Conservation (phyloP, 1,140 invertebrate species). For the Macrocentrus cingulum region DNA sequence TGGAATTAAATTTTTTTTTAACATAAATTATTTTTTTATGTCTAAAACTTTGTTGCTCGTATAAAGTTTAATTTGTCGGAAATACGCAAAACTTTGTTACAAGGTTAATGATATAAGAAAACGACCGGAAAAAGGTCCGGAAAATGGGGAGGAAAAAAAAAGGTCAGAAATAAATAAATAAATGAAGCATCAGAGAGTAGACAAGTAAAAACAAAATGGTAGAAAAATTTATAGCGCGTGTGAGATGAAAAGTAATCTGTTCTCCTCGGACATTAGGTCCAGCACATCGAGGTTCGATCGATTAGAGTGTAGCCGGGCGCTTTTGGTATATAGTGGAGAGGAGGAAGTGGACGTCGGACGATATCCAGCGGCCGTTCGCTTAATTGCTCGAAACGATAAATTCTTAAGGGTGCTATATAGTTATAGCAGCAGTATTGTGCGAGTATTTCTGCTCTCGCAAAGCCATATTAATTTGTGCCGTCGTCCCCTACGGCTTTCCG, state of each 20-base stretch:
- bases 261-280: constrained; percentile 30
- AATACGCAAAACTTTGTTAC: constrained; percentile 21
- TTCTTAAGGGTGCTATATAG: constrained; percentile 37
- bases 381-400: constrained; percentile 50
- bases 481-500: not conserved
- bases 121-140: not conserved
- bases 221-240: constrained; percentile 30
- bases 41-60: constrained; percentile 28
- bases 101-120: not conserved
- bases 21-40: too few relatives aligned
- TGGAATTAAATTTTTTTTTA: too few relatives aligned
- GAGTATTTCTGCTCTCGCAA: constrained; percentile 35
- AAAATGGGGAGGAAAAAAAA: not conserved
- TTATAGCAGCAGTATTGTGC: constrained; percentile 10
- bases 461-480: constrained; percentile 44
- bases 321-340: not conserved
- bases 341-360: constrained; percentile 16
- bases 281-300: constrained; percentile 14
- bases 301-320: constrained; percentile 25
- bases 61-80: constrained; percentile 41
- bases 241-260: constrained; percentile 29
- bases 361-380: constrained; percentile 36
- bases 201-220: constrained; percentile 5
- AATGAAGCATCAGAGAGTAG: not conserved
- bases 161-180: not conserved